These are phyloP conservation scores for Neodiprion lecontei DNA, from an alignment of 1,140 invertebrate genomes.

Conservation along the genomic window DNA sequence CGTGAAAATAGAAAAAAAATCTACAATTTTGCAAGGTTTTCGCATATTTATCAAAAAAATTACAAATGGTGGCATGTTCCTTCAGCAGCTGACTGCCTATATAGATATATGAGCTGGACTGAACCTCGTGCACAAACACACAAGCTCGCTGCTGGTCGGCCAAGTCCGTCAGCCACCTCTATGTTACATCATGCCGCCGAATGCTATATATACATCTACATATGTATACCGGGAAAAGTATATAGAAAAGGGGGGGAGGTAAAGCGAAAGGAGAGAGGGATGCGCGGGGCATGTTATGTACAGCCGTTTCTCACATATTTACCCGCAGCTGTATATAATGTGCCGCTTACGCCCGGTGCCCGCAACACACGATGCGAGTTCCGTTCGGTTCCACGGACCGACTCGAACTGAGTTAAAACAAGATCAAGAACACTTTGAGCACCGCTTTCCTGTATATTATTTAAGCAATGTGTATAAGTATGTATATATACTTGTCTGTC, in stretches of 20 bases:
- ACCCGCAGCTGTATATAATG: conserved; percentile 38
- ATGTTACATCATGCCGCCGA: conserved; percentile 55
- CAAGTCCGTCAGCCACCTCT: conserved; percentile 46
- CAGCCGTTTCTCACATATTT: not conserved
- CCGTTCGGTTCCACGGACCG: not conserved
- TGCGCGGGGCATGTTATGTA: no score
- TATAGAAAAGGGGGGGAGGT: no score
- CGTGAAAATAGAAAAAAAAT: no score
- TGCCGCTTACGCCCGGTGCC: conserved; percentile 32
- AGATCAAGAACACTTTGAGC: not conserved
- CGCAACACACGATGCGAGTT: not conserved
- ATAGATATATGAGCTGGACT: conserved; percentile 5
- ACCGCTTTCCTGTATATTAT: not conserved
- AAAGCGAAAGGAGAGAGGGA: no score
- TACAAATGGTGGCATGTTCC: conserved; percentile 53
- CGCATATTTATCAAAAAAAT: conserved; percentile 34
- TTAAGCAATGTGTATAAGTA: no score
- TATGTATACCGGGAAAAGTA: conserved; percentile 27
- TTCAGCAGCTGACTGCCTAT: conserved; percentile 48
- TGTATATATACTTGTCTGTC: not conserved
- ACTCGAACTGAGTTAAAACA: not conserved
- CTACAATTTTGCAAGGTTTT: not conserved
- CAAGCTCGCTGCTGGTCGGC: conserved; percentile 42
- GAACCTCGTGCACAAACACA: conserved; percentile 23
- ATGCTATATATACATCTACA: conserved; percentile 32